These are phyloP conservation scores for Fistularia tabacaria DNA, from an alignment of 2,797 vertebrate genomes.

Conservation along the genomic window DNA sequence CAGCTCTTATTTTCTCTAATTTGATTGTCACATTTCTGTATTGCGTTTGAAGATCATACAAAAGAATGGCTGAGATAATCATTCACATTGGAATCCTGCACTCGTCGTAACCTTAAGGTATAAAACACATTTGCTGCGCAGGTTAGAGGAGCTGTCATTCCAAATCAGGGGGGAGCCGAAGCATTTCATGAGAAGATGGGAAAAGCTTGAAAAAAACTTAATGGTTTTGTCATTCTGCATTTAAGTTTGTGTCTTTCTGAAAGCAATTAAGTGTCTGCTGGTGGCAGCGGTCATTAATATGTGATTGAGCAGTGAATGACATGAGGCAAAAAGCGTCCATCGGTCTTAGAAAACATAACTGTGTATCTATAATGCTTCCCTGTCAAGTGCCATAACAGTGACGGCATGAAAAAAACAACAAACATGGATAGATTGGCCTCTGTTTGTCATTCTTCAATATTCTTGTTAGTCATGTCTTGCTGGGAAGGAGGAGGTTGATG, in stretches of 20 bases:
- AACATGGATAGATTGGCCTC: conserved; percentile 21
- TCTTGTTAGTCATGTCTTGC: conserved; percentile 53
- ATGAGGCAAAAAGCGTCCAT: conserved; percentile 14
- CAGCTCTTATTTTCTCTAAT: conserved; percentile 68
- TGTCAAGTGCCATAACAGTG: neutral
- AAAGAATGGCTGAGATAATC: conserved; percentile 65
- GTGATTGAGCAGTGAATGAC: conserved; percentile 33
- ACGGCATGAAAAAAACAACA: neutral
- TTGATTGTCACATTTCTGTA: conserved; percentile 69
- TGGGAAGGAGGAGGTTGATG: conserved; percentile 65
- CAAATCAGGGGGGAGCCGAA: conserved; percentile 43
- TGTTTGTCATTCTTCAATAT: conserved; percentile 45
- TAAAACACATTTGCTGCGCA: conserved; percentile 35
- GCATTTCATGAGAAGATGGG: conserved; percentile 36
- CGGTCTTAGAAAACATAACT: neutral
- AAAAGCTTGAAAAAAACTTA: conserved; percentile 41
- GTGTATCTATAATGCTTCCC: conserved; percentile 31
- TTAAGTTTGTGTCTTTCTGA: conserved; percentile 32
- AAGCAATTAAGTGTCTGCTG: conserved; percentile 44
- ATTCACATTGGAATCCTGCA: conserved; percentile 45
- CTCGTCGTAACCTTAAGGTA: conserved; percentile 53
- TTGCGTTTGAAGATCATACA: conserved; percentile 63
- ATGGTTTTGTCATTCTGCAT: conserved; percentile 54
- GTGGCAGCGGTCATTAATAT: conserved; percentile 45
- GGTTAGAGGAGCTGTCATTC: conserved; percentile 57